phyloP scores from a whole-genome alignment of 2,113 vertebrate species.

The Tenrec ecaudatus region DNA sequence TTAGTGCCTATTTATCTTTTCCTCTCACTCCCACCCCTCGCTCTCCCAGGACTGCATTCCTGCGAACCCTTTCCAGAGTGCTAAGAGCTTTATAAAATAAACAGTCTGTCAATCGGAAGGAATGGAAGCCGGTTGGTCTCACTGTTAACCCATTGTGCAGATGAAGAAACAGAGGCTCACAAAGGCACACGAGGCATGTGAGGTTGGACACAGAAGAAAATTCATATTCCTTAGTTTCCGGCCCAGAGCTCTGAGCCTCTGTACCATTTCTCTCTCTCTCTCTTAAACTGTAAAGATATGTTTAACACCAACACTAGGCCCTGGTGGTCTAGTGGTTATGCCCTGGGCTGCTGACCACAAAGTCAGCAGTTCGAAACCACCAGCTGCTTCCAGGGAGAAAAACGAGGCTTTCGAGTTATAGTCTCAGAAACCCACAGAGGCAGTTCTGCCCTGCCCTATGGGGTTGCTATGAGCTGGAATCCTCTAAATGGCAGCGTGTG shows the following conservation, averaged over 20 bases:
- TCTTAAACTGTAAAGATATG: slow-evolving; percentile 18
- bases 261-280: background rate
- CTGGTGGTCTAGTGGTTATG: no score
- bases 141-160: slow-evolving; percentile 30
- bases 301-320: background rate
- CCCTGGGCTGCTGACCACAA: no score
- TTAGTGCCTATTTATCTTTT: slow-evolving; percentile 72
- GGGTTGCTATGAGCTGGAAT: no score
- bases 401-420: no score
- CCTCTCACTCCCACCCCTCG: slow-evolving; percentile 17
- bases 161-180: slow-evolving; percentile 40
- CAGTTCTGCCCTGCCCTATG: no score
- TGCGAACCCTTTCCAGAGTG: slow-evolving; percentile 33
- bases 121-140: background rate
- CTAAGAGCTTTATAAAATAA: slow-evolving; percentile 68
- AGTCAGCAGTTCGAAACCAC: no score
- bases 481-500: no score
- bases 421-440: no score
- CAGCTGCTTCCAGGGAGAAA: no score
- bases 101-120: slow-evolving; percentile 36
- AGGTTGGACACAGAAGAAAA: background rate
- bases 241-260: background rate
- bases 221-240: background rate
- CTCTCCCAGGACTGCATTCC: slow-evolving; percentile 45
- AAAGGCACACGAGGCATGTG: background rate